Evolutionary conservation across 2,113 vertebrate species (phyloP).

Genomic region (Mellivora capensis): DNA sequence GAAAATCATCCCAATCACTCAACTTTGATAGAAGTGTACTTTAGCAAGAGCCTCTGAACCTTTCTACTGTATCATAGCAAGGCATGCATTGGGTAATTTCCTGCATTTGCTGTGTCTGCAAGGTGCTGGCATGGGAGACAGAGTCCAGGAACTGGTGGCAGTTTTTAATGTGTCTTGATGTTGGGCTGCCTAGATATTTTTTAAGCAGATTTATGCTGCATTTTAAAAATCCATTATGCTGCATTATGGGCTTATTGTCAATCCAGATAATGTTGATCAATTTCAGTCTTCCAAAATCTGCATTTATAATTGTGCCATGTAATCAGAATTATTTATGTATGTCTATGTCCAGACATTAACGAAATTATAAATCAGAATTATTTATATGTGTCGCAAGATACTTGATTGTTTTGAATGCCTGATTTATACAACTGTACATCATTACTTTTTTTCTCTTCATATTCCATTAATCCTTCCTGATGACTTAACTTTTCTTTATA

Average conservation of each 20-base stretch:
- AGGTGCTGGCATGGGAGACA: background rate
- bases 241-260: conserved; percentile 54
- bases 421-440: background rate
- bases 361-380: conserved; percentile 50
- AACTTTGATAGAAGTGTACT: background rate
- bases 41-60: background rate
- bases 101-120: background rate
- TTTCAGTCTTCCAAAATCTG: conserved; percentile 66
- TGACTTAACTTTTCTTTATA: background rate
- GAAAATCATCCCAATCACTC: background rate
- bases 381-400: background rate
- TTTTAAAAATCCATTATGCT: conserved; percentile 68
- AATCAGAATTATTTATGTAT: conserved; percentile 70
- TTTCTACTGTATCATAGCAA: background rate
- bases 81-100: rapidly evolving
- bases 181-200: conserved; percentile 2
- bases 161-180: conserved; percentile 49
- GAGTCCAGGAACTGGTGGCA: conserved; percentile 7
- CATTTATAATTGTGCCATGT: conserved; percentile 68
- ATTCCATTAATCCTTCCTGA: background rate
- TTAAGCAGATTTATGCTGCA: conserved; percentile 61
- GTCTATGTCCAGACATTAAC: conserved; percentile 28
- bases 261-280: conserved; percentile 65
- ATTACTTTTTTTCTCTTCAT: background rate
- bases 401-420: conserved; percentile 30